Evolutionary conservation across 2,888 invertebrate genomes (phyloP).

Genomic region (Xestia rhomboidea): DNA sequence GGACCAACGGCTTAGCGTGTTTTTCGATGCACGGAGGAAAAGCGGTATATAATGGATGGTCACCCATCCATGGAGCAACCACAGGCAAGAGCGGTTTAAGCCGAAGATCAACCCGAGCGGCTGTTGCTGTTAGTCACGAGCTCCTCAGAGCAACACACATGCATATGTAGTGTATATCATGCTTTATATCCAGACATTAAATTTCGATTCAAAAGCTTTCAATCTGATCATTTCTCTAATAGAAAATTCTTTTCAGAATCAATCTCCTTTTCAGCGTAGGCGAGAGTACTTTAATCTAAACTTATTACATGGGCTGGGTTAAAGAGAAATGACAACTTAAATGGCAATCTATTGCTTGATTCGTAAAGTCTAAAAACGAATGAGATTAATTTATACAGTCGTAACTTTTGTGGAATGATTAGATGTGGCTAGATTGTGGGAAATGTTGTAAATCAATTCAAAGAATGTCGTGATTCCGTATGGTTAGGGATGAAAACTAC

Average conservation of each 20-base stretch:
- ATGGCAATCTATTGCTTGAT: constrained; percentile 11
- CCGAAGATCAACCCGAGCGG: no score
- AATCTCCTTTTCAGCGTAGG: constrained; percentile 32
- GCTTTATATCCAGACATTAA: constrained; percentile 1
- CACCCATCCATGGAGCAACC: no score
- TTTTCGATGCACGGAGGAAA: no score
- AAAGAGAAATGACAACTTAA: constrained; percentile 13
- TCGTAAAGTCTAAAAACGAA: constrained; percentile 18
- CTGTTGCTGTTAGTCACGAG: no score
- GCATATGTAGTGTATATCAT: neutral
- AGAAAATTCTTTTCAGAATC: constrained; percentile 35
- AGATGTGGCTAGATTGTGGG: neutral
- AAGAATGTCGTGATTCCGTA: neutral
- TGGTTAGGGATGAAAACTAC: neutral
- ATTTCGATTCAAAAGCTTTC: constrained; percentile 14
- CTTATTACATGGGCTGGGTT: constrained; percentile 8
- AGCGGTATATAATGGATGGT: no score
- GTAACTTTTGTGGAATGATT: constrained; percentile 33
- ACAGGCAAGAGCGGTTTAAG: no score
- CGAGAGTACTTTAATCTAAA: constrained; percentile 28
- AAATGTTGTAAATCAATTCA: neutral
- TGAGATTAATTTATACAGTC: constrained; percentile 20
- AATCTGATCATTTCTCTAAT: constrained; percentile 11
- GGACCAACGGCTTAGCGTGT: no score
- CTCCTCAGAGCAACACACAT: neutral